A percentile compares a stretch with the other conserved stretches of the same genome.
phyloP scores from a whole-genome alignment of 1,140 invertebrate species.

The Drosophila burlai region DNA sequence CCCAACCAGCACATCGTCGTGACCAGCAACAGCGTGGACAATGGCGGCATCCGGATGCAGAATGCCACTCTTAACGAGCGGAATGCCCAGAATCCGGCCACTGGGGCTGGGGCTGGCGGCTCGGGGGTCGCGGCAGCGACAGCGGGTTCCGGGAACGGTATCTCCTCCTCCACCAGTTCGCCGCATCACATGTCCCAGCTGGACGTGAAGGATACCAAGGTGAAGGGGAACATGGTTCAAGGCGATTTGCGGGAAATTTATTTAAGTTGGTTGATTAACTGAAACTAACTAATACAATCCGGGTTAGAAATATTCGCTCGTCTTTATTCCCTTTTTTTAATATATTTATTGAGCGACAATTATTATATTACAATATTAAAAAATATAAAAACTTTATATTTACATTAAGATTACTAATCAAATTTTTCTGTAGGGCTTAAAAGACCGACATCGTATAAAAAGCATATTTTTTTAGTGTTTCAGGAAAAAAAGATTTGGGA shows the following conservation, averaged over 20 bases:
- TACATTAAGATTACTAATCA: too few relatives aligned
- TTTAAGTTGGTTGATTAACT: neutral
- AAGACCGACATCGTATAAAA: too few relatives aligned
- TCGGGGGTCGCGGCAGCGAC: conserved; percentile 8
- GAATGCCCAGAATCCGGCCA: conserved; percentile 42
- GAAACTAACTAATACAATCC: too few relatives aligned
- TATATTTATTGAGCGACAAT: too few relatives aligned
- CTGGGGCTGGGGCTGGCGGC: neutral
- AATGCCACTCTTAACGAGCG: conserved; percentile 71
- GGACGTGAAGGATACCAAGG: conserved; percentile 81
- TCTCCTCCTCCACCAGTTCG: conserved; percentile 82
- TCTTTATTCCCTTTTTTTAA: neutral
- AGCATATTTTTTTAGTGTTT: too few relatives aligned
- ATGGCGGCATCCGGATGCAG: conserved; percentile 78
- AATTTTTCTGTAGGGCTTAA: too few relatives aligned
- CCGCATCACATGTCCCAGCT: conserved; percentile 74
- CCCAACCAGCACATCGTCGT: conserved; percentile 82
- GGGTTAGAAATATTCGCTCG: too few relatives aligned
- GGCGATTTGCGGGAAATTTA: too few relatives aligned
- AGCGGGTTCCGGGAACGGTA: conserved; percentile 53
- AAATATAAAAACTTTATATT: too few relatives aligned
- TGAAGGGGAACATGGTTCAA: conserved; percentile 32
- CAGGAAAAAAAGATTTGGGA: too few relatives aligned
- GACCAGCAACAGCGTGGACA: conserved; percentile 82
- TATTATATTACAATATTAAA: too few relatives aligned